A percentile compares a stretch with the other conserved stretches of the same genome.
phyloP scores from a whole-genome alignment of 2,113 vertebrate species.

The Scartelaos histophorus region DNA sequence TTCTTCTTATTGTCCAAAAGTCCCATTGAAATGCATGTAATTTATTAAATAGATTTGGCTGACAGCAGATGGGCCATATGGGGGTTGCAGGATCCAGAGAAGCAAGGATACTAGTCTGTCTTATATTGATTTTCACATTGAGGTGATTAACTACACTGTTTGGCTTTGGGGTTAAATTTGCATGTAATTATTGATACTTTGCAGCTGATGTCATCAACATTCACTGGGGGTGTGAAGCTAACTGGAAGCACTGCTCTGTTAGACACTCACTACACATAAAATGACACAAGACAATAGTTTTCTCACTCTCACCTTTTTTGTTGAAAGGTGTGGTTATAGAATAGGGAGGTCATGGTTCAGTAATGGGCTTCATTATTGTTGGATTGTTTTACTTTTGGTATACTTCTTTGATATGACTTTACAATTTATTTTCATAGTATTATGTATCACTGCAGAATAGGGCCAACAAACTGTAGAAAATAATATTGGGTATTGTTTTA shows the following conservation, averaged over 20 bases:
- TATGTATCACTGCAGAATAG: too few species aligned
- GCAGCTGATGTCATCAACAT: too few species aligned
- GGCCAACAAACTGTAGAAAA: too few species aligned
- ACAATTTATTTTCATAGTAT: too few species aligned
- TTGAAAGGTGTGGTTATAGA: slow-evolving; percentile 19
- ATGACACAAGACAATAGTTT: too few species aligned
- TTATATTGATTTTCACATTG: slow-evolving; percentile 61
- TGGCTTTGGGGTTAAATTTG: slow-evolving; percentile 50
- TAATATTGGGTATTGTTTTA: too few species aligned
- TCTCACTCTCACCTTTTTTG: too few species aligned
- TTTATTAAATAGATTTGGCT: slow-evolving; percentile 50
- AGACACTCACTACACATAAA: too few species aligned
- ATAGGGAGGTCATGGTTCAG: slow-evolving; percentile 38
- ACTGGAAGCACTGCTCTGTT: too few species aligned
- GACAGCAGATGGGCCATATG: slow-evolving; percentile 22
- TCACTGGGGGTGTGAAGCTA: too few species aligned
- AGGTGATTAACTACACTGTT: slow-evolving; percentile 65
- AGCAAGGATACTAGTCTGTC: slow-evolving; percentile 43
- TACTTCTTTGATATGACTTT: too few species aligned
- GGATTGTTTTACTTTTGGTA: background rate
- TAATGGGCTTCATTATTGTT: slow-evolving; percentile 51
- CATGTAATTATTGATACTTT: slow-evolving; percentile 54
- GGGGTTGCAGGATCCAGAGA: slow-evolving; percentile 48
- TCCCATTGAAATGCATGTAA: slow-evolving; percentile 58
- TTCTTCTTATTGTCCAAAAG: slow-evolving; percentile 35